phyloP scores from a whole-genome alignment of 1,140 invertebrate genomes.

The Galendromus occidentalis region DNA sequence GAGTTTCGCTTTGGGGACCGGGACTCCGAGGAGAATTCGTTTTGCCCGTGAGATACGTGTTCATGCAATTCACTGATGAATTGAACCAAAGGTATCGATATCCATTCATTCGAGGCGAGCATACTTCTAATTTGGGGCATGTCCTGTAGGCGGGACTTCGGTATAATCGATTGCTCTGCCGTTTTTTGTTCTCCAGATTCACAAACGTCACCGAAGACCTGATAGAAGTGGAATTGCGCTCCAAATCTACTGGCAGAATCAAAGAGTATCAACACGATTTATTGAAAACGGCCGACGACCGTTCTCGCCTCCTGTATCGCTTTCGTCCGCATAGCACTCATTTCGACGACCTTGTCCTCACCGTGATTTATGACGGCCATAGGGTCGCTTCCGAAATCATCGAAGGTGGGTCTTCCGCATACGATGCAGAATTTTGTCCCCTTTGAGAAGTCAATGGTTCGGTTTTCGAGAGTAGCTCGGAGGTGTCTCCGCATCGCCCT shows the following conservation, averaged over 20 bases:
- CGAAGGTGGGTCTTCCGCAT: not conserved
- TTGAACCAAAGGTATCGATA: slow-evolving; percentile 14
- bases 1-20: slow-evolving; percentile 15
- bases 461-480: too few relatives aligned
- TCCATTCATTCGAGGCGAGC: not conserved
- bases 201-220: not conserved
- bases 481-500: too few relatives aligned
- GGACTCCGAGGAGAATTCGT: slow-evolving; percentile 17
- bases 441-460: too few relatives aligned
- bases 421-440: too few relatives aligned
- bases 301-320: not conserved
- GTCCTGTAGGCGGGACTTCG: too few relatives aligned
- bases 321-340: not conserved
- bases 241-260: not conserved
- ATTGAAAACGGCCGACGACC: not conserved
- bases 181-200: slow-evolving; percentile 12
- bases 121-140: too few relatives aligned
- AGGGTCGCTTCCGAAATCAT: not conserved
- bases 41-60: slow-evolving; percentile 18
- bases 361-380: not conserved
- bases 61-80: slow-evolving; percentile 15
- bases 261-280: not conserved
- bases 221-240: not conserved
- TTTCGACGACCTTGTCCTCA: not conserved
- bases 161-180: not conserved